These are phyloP conservation scores for Cinara cedri DNA, from an alignment of 2,888 invertebrate species.

Conservation along the genomic window DNA sequence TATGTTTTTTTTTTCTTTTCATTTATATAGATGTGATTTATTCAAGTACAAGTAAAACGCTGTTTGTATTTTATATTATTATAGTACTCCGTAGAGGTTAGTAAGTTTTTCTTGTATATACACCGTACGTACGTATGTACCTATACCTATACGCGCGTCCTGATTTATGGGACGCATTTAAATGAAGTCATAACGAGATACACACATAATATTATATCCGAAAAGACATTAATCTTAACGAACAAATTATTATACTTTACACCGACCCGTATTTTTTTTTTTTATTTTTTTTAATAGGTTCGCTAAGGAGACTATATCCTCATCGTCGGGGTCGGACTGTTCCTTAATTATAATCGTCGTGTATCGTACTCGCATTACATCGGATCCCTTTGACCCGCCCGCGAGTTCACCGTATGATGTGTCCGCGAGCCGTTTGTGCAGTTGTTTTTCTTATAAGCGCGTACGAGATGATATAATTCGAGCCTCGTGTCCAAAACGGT, in stretches of 20 bases:
- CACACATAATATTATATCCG: neutral
- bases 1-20: neutral
- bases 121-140: neutral
- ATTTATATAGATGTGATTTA: conserved; percentile 23
- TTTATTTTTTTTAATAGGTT: conserved; percentile 20
- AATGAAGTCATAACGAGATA: conserved; percentile 47
- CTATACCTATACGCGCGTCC: neutral
- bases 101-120: neutral
- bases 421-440: neutral
- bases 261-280: conserved; percentile 1
- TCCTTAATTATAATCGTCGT: conserved; percentile 6
- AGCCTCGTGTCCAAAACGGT: no score
- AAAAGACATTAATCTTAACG: conserved; percentile 37
- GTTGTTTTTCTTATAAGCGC: no score
- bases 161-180: conserved; percentile 47
- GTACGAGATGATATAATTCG: no score
- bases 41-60: conserved; percentile 25
- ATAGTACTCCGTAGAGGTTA: no score
- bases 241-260: conserved; percentile 45
- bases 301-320: conserved; percentile 3
- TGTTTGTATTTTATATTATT: neutral
- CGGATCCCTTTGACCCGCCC: conserved; percentile 4
- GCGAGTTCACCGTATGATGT: neutral
- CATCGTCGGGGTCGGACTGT: neutral
- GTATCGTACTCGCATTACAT: neutral